phyloP scores from a whole-genome alignment of 2,113 vertebrate species.

The Actenoides lindsayi region DNA sequence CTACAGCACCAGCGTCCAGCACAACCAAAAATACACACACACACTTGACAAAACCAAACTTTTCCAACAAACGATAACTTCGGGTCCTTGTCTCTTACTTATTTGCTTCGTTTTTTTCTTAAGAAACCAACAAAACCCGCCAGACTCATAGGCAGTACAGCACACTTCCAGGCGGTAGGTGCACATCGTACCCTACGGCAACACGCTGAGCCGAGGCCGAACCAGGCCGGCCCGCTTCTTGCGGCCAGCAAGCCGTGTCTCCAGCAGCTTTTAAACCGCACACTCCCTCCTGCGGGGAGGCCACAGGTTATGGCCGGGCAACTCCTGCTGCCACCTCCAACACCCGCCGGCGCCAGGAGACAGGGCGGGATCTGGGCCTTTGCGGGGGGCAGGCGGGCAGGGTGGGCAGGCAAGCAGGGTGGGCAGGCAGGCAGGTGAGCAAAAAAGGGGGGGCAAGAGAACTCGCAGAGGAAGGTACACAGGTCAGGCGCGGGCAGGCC shows the following conservation, averaged over 20 bases:
- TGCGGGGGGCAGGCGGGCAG: neutral
- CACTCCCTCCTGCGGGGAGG: rapidly evolving
- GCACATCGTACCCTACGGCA: rapidly evolving
- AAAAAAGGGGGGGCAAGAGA: neutral
- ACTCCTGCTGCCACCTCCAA: neutral
- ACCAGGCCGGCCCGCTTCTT: rapidly evolving
- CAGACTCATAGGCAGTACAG: neutral
- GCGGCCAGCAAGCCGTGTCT: rapidly evolving
- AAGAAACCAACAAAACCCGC: neutral
- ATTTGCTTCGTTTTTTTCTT: neutral
- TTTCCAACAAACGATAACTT: neutral
- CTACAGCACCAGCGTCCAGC: neutral
- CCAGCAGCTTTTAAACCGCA: neutral
- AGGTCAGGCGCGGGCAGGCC: neutral
- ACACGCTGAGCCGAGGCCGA: rapidly evolving
- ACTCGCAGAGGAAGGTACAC: no score
- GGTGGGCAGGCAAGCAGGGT: neutral
- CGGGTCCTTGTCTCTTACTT: neutral
- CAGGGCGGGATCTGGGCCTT: neutral
- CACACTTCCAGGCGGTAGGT: rapidly evolving
- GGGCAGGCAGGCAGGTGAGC: no score
- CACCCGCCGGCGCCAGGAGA: neutral
- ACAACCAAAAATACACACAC: neutral
- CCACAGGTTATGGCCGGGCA: neutral
- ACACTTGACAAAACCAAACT: neutral